Percentiles rank a stretch among this genome's conserved stretches.
Evolutionary conservation across 2,113 vertebrate genomes (phyloP).

Genomic region (Fulica atra): DNA sequence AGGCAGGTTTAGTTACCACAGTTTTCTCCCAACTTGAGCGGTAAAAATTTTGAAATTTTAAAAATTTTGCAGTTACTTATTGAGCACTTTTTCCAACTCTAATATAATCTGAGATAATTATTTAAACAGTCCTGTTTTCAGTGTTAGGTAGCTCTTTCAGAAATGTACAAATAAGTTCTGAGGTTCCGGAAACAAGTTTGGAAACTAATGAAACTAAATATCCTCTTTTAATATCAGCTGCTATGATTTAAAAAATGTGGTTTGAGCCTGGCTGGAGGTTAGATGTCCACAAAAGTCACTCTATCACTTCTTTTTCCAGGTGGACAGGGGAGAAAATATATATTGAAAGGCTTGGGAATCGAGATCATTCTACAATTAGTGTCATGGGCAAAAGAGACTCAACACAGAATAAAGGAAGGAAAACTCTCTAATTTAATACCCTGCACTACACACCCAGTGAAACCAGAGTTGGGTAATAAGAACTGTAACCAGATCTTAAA

Average conservation of each 20-base stretch:
- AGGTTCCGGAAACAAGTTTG: neutral
- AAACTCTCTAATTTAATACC: too few relatives aligned
- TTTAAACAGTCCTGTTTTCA: neutral
- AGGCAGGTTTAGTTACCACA: neutral
- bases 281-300: too few relatives aligned
- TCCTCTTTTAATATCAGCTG: neutral
- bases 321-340: too few relatives aligned
- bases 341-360: too few relatives aligned
- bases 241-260: neutral
- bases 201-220: neutral
- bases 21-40: neutral
- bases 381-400: too few relatives aligned
- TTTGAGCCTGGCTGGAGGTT: too few relatives aligned
- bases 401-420: too few relatives aligned
- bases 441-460: too few relatives aligned
- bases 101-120: neutral
- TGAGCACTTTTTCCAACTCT: neutral
- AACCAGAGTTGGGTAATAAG: too few relatives aligned
- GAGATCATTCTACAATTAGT: too few relatives aligned
- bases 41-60: neutral
- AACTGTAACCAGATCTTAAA: too few relatives aligned
- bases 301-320: too few relatives aligned
- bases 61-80: neutral
- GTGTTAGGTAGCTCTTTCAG: neutral
- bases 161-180: neutral